Base-by-base conservation (phyloP, 2,888 invertebrate species). In the Cheilosia grossa region DNA sequence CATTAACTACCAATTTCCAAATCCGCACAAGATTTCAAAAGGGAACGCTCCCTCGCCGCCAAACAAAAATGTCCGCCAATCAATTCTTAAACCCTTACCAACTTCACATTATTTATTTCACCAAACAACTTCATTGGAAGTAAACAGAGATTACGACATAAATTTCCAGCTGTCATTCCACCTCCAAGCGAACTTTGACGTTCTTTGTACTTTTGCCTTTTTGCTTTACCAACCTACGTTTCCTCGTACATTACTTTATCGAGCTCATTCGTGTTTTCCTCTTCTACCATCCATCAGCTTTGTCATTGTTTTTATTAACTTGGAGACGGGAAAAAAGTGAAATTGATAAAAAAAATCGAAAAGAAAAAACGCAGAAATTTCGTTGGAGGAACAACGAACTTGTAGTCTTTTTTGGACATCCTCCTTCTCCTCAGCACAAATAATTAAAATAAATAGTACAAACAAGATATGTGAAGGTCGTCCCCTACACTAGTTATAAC, bases 391-490 rank as follows among this genome's bases (percentile, higher is more conserved):
- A 73, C 73, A 73, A 69, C 73, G 51, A 64, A 74, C 37, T 61
- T 27, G 42, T 79, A 63, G 77, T 80, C 83, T 58, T 74, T 73
- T 74, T 83, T 47, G 47, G 59, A 56, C 61, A 37, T 63, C 13
- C 15, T 54, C 53, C 54, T 63, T 30, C 37, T 17, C 19, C 10
- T 4, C n/a, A 17, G 9, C 24, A 24, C 33, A 21, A n/a, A n/a
- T n/a, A n/a, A n/a, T n/a, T n/a, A n/a, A 59, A 33, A 63, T 54
- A 70, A 70, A 75, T 56, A 54, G 30, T 27, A 19, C 51, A 40
- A 74, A 58, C 63, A 79, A 80, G 80, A 74, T 83, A 80, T 80
- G 83, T 83, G 83, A 83, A 83, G 83, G 83, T 83, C 83, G 83
- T 74, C 73, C 30, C 56, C 69, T 80, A 51, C 63, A 58, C 56